Evolutionary conservation across 2,797 vertebrate species (phyloP).

Genomic region (Schizopygopsis pylzovi): DNA sequence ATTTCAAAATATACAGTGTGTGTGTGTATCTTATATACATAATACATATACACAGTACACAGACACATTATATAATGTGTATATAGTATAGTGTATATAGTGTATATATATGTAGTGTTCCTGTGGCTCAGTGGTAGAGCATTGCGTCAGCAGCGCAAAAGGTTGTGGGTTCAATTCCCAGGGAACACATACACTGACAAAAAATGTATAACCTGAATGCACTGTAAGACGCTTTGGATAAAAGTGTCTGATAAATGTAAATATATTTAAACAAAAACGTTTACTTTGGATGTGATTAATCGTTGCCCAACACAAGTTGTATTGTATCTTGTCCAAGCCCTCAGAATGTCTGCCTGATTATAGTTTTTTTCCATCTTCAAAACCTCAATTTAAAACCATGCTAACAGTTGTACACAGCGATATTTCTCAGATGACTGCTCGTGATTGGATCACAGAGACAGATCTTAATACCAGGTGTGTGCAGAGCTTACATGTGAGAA

Average conservation of each 20-base stretch:
- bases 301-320: background rate
- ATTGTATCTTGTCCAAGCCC: background rate
- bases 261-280: background rate
- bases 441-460: constrained; percentile 10
- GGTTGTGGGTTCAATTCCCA: too few relatives aligned
- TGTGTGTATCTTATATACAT: background rate
- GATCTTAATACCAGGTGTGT: constrained; percentile 16
- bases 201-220: too few relatives aligned
- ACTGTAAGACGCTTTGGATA: too few relatives aligned
- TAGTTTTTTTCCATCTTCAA: background rate
- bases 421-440: background rate
- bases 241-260: too few relatives aligned
- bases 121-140: too few relatives aligned
- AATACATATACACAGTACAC: background rate
- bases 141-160: too few relatives aligned
- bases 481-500: background rate
- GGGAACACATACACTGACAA: too few relatives aligned
- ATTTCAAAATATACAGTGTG: too few relatives aligned
- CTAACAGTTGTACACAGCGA: background rate
- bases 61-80: background rate
- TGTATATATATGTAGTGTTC: too few relatives aligned
- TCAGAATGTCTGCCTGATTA: background rate
- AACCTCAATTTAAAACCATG: background rate
- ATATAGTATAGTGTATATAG: too few relatives aligned
- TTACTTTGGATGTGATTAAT: background rate